Evolutionary conservation across 2,113 vertebrate genomes (phyloP), one percentile per base, ranked within the genome.

Genomic region (Ploceus nigricollis): DNA sequence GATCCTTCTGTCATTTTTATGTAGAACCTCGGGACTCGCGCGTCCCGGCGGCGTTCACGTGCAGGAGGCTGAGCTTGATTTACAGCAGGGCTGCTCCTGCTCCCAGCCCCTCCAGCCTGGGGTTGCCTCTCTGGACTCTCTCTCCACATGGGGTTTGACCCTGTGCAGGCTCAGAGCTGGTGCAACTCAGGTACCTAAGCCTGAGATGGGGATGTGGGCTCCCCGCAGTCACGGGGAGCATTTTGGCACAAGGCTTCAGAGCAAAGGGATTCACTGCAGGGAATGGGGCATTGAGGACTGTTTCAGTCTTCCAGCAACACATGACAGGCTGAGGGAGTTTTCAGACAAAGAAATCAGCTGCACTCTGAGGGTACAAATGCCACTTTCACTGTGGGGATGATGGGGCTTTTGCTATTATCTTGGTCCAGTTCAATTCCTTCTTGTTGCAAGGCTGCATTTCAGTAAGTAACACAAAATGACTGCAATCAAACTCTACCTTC

Each of bases 41-140:
- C n/a, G 1, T 37, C 71, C 58, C 3, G 17, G 63, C 0, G 0
- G 0, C 20, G 73, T 4, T 80, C 35, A 5, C 3, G 0, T 0
- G 57, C 10, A 0, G 19, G 50, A 54, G 25, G 2, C 23, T 28
- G 44, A 73, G 16, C n/a, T 8, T 12, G 20, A 15, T 51, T 47
- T 48, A 13, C 45, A 56, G 28, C 56, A 64, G 20, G 31, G 44
- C 60, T 87, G 30, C 72, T 73, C 40, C 51, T 10, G 17, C 23
- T 54, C 66, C 25, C 25, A 68, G 45, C 15, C n/a, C 33, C 39
- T 89, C 37, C 53, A 47, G 57, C 39, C 60, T 42, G 39, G 47
- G 19, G 1, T 16, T 51, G 35, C 33, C 57, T 51, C 37, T 82
- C 61, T 82, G 61, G 14, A 2, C 30, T 70, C 33, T 37, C 30